phyloP scores from a whole-genome alignment of 2,888 invertebrate genomes.

The Cataglyphis altisquamis region DNA sequence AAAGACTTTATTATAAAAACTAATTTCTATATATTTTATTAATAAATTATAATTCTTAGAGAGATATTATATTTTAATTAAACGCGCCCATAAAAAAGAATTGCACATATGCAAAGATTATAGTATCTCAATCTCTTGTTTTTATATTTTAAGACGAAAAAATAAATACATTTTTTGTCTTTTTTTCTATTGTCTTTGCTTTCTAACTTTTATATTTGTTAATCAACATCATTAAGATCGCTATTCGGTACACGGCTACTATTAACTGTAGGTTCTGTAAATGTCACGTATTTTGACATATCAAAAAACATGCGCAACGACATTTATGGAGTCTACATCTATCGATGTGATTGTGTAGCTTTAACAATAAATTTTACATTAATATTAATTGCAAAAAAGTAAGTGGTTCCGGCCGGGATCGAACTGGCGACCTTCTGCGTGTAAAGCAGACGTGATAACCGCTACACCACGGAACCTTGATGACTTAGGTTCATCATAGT shows the following conservation, averaged over 20 bases:
- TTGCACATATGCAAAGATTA: not conserved
- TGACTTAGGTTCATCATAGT: not conserved
- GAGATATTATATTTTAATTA: not conserved
- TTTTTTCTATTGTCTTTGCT: not conserved
- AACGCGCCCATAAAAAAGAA: not conserved
- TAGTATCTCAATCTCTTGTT: not conserved
- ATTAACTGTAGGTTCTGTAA: too few species aligned
- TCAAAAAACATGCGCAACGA: too few species aligned
- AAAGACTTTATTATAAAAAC: not conserved
- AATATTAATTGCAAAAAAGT: conserved; percentile 37
- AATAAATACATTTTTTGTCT: not conserved
- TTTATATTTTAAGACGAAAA: not conserved
- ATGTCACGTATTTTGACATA: too few species aligned
- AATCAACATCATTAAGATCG: not conserved
- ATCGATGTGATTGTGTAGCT: too few species aligned
- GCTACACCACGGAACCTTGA: conserved; percentile 82
- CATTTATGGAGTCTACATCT: too few species aligned
- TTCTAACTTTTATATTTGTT: not conserved
- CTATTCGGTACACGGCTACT: too few species aligned
- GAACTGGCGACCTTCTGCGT: conserved; percentile 84
- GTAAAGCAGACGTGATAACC: conserved; percentile 84
- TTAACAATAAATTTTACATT: too few species aligned
- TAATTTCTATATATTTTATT: not conserved
- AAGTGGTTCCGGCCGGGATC: conserved; percentile 82
- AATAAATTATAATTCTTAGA: not conserved